phyloP scores from a whole-genome alignment of 2,113 vertebrate species.

The Oncorhynchus tshawytscha region DNA sequence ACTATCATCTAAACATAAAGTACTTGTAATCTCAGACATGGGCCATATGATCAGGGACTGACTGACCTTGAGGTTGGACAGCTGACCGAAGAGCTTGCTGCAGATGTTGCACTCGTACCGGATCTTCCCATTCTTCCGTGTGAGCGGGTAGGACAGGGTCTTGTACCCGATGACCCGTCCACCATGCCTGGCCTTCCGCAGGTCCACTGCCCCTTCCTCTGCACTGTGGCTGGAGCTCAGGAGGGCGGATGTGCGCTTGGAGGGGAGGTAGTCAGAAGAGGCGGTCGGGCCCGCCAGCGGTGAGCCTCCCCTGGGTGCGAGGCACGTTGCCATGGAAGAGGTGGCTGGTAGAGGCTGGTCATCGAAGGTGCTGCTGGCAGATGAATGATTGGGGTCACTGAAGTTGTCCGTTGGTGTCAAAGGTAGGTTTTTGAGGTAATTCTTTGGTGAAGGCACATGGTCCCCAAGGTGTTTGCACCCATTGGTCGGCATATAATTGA shows the following conservation, averaged over 20 bases:
- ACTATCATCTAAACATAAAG: not conserved
- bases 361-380: not conserved
- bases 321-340: conserved; percentile 33
- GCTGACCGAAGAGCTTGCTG: conserved; percentile 91
- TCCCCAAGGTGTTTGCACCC: conserved; percentile 24
- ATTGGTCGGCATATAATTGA: too few relatives aligned
- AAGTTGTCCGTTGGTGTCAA: conserved; percentile 16
- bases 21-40: too few relatives aligned
- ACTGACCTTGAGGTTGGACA: conserved; percentile 95
- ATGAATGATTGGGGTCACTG: conserved; percentile 40
- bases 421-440: conserved; percentile 55
- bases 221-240: conserved; percentile 62
- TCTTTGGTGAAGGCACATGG: conserved; percentile 34
- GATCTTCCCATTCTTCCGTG: conserved; percentile 94
- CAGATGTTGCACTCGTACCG: conserved; percentile 95
- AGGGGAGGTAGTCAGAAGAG: conserved; percentile 78
- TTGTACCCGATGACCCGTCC: conserved; percentile 83
- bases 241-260: conserved; percentile 83
- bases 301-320: conserved; percentile 60
- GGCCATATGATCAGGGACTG: too few relatives aligned
- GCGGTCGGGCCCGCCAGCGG: conserved; percentile 81
- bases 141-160: conserved; percentile 90
- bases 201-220: conserved; percentile 79
- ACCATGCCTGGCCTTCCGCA: conserved; percentile 77
- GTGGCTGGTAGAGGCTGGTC: conserved; percentile 27